phyloP scores from a whole-genome alignment of 2,113 vertebrate genomes.

The Phrynosoma platyrhinos region DNA sequence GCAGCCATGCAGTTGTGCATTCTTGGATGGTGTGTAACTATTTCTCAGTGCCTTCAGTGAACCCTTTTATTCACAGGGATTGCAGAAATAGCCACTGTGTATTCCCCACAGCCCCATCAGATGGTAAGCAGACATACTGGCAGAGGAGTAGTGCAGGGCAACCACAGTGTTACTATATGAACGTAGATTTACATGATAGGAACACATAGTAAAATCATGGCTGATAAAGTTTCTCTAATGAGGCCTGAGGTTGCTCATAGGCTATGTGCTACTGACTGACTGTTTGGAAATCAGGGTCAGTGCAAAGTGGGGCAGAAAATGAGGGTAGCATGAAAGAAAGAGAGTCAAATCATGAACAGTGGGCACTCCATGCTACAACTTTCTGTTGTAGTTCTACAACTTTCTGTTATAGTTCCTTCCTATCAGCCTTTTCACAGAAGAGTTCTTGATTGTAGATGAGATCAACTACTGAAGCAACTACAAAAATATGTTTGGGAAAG shows the following conservation, averaged over 20 bases:
- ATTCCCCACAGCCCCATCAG: too few relatives aligned
- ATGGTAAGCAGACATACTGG: too few relatives aligned
- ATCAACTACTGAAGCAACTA: constrained; percentile 33
- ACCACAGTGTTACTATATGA: too few relatives aligned
- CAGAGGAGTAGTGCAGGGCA: too few relatives aligned
- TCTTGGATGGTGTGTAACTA: too few relatives aligned
- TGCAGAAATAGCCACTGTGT: too few relatives aligned
- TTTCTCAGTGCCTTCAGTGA: too few relatives aligned
- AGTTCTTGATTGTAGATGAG: constrained; percentile 38
- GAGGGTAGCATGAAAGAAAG: background rate
- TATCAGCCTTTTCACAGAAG: background rate
- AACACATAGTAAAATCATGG: too few relatives aligned
- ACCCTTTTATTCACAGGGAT: too few relatives aligned
- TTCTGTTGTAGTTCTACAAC: background rate
- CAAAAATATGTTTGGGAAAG: constrained; percentile 22
- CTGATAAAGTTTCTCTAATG: background rate
- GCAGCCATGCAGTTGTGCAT: too few relatives aligned
- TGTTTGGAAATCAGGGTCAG: background rate
- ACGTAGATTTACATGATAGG: too few relatives aligned
- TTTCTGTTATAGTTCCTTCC: background rate
- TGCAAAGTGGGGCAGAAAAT: too few relatives aligned
- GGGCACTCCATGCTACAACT: background rate
- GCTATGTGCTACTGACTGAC: background rate
- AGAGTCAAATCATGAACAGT: background rate
- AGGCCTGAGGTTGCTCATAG: background rate